These are phyloP conservation scores for Beris morrisii DNA, from an alignment of 2,888 invertebrate genomes.

Conservation along the genomic window DNA sequence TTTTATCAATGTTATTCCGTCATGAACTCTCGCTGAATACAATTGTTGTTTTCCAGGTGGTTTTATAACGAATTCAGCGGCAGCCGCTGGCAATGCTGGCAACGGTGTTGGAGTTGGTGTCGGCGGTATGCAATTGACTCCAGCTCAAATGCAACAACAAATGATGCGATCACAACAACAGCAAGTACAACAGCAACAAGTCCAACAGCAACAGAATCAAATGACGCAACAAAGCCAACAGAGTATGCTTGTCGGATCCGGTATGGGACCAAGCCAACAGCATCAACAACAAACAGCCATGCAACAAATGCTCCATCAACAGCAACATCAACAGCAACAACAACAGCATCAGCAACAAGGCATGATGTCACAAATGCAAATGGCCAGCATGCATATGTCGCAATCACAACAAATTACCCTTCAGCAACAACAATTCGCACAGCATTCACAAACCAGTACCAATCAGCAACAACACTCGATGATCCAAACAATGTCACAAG, in stretches of 20 bases:
- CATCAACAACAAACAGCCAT: slow-evolving; percentile 48
- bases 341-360: slow-evolving; percentile 46
- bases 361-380: slow-evolving; percentile 57
- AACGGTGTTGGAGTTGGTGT: slow-evolving; percentile 40
- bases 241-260: slow-evolving; percentile 52
- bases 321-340: slow-evolving; percentile 43
- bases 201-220: slow-evolving; percentile 46
- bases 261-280: slow-evolving; percentile 37
- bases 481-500: slow-evolving; percentile 47
- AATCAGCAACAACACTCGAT: slow-evolving; percentile 51
- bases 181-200: slow-evolving; percentile 54
- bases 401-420: slow-evolving; percentile 69
- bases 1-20: not conserved
- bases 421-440: slow-evolving; percentile 54
- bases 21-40: not conserved
- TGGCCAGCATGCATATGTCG: slow-evolving; percentile 70
- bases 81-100: slow-evolving; percentile 28
- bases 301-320: slow-evolving; percentile 53
- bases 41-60: slow-evolving; percentile 43
- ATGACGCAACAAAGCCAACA: slow-evolving; percentile 39
- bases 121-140: slow-evolving; percentile 51
- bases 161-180: slow-evolving; percentile 58
- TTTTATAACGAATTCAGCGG: slow-evolving; percentile 49
- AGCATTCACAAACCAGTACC: slow-evolving; percentile 48
- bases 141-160: slow-evolving; percentile 61